Base-by-base conservation (phyloP, 1,140 invertebrate species). In the Rhyacophila brunnea region DNA sequence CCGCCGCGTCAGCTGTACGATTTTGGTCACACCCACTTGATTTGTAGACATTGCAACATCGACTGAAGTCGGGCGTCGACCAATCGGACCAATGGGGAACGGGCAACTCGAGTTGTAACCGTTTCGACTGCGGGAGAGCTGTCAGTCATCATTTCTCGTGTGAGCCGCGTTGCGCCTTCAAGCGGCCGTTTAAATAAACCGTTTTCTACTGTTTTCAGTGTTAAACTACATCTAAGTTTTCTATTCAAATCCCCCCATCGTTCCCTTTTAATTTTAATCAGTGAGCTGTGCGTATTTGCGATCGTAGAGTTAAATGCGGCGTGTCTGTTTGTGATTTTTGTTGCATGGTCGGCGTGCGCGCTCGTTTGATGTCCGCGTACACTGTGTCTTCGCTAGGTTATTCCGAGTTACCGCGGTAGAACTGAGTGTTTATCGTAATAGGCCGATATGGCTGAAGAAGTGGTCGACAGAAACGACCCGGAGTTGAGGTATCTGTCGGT, bases 401-500 rank as follows among this genome's bases (percentile, higher is more conserved):
- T 59, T 52, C 48, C 43, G 17, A 59, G 23, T 59, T 38, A 17
- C 57, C 48, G 34, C 57, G 57, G 32, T 53, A 59, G 42, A 46
- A 59, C 55, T 49, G 47, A 48, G 55, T 23, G 53, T 47, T 47
- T 35, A 18, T 56, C 53, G 53, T 23, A 54, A 32, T 28, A 28
- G 42, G 58, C 44, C 50, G 44, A 44, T 15, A 65, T 65, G 64
- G 52, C 50, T n/a, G 64, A 65, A 35, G 59, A 62, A 28, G 36
- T 49, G 34, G 47, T 28, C 79, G 91, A 94, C 83, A 89, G 89
- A 71, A 92, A 90, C 72, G 92, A 96, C 83, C 92, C 93, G 71
- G 93, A 95, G 81, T 83, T 96, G 73, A 90, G 92, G 80, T 95
- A 92, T 82, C 82, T 96, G 68, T 93, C 92, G 74, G 93, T 96